These are phyloP conservation scores for Caenorhabditis sinica DNA, from an alignment of 2,888 invertebrate genomes.

Conservation along the genomic window DNA sequence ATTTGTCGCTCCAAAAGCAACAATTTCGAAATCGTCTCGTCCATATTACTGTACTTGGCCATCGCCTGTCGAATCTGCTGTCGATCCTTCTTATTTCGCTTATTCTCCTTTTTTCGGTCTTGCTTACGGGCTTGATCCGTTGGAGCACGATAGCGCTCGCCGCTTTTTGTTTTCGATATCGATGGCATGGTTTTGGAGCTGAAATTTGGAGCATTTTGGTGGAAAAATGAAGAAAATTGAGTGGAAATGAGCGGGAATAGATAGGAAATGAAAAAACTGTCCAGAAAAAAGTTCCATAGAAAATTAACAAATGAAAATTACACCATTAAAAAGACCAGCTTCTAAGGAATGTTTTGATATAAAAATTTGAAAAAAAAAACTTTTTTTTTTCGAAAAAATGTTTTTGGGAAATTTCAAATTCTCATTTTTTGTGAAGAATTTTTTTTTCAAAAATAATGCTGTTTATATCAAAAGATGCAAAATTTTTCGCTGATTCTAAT, in stretches of 20 bases:
- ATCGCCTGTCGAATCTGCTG: conserved; percentile 74
- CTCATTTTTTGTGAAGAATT: too few species aligned
- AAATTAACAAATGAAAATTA: neutral
- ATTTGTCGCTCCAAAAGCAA: conserved; percentile 72
- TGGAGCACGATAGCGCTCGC: conserved; percentile 72
- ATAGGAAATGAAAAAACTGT: neutral
- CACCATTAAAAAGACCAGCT: too few species aligned
- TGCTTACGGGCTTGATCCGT: conserved; percentile 74
- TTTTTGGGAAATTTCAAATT: too few species aligned
- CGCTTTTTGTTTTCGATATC: conserved; percentile 71
- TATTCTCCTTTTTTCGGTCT: conserved; percentile 72
- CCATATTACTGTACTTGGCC: conserved; percentile 73
- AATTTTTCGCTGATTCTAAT: too few species aligned
- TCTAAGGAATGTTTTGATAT: too few species aligned
- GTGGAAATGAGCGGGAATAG: neutral
- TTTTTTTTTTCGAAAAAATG: too few species aligned
- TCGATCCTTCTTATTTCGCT: conserved; percentile 73
- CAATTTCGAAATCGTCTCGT: conserved; percentile 71
- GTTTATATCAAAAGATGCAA: too few species aligned
- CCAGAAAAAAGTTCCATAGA: neutral
- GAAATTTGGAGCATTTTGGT: too few species aligned
- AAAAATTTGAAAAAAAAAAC: too few species aligned
- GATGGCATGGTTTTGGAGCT: conserved; percentile 69
- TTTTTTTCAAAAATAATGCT: too few species aligned
- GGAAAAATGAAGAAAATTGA: neutral